phyloP scores from a whole-genome alignment of 2,113 vertebrate genomes.

The Orientallactaga bullata region DNA sequence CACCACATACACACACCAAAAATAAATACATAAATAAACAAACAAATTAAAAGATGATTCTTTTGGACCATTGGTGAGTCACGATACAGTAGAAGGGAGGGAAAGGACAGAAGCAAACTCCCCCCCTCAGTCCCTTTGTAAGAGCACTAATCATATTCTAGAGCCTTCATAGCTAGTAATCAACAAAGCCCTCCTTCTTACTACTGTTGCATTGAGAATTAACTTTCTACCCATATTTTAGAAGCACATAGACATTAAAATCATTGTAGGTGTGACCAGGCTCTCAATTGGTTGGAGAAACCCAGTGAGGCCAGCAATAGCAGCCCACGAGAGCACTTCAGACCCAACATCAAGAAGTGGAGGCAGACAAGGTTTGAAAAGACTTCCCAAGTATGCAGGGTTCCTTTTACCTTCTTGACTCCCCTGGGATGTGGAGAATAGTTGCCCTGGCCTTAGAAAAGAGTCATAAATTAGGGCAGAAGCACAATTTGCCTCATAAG shows the following conservation, averaged over 20 bases:
- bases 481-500: slow-evolving; percentile 45
- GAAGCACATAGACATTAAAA: background rate
- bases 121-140: background rate
- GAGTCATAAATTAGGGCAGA: slow-evolving; percentile 70
- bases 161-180: background rate
- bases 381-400: background rate
- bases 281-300: background rate
- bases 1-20: too few species aligned
- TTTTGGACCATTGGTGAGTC: background rate
- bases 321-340: too few species aligned
- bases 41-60: too few species aligned
- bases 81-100: background rate
- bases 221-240: background rate
- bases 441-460: slow-evolving; percentile 41
- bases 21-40: too few species aligned
- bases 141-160: background rate
- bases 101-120: background rate
- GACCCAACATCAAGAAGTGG: background rate
- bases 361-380: background rate
- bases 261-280: background rate
- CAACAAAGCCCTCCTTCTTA: background rate
- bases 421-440: background rate
- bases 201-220: background rate
- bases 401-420: slow-evolving; percentile 45
- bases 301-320: background rate